A percentile compares a stretch with the other conserved stretches of the same genome.
Conservation (phyloP, 2,113 vertebrate species). For the Dendrocopos noguchii region DNA sequence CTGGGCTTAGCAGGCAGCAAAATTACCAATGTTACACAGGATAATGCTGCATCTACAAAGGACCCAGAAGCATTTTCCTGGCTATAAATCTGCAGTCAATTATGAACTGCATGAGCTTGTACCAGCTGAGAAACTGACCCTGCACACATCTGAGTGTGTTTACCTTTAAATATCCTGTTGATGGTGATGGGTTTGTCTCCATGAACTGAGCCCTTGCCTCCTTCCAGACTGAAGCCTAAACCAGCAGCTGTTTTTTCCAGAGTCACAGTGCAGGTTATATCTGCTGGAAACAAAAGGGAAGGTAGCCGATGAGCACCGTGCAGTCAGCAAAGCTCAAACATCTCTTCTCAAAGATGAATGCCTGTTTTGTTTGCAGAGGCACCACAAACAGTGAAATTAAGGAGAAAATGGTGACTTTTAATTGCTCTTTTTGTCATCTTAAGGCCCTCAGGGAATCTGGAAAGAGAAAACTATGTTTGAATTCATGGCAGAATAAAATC, state of each 20-base stretch:
- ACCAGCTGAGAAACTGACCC: not conserved
- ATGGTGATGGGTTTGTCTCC: slow-evolving; percentile 89
- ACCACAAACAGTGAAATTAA: not conserved
- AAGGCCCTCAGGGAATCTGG: not conserved
- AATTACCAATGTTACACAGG: not conserved
- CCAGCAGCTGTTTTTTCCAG: slow-evolving; percentile 88
- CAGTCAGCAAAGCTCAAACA: not conserved
- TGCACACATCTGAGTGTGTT: not conserved
- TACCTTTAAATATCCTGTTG: slow-evolving; percentile 92
- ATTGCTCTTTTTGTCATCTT: not conserved
- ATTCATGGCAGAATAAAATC: not conserved
- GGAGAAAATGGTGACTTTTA: not conserved
- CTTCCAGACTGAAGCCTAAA: slow-evolving; percentile 92
- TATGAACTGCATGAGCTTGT: not conserved
- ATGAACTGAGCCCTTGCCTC: slow-evolving; percentile 90
- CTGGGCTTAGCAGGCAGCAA: not conserved
- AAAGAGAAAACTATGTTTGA: not conserved
- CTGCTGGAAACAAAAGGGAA: slow-evolving; percentile 35
- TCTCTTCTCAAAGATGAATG: not conserved
- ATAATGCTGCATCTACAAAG: not conserved
- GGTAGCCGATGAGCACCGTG: not conserved
- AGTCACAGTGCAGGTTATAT: slow-evolving; percentile 67
- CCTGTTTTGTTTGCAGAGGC: not conserved
- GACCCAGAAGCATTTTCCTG: not conserved
- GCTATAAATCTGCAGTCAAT: not conserved